Evolutionary conservation across 1,140 invertebrate genomes (phyloP), one percentile per base, ranked within the genome.

Genomic region (Gryllus bimaculatus): DNA sequence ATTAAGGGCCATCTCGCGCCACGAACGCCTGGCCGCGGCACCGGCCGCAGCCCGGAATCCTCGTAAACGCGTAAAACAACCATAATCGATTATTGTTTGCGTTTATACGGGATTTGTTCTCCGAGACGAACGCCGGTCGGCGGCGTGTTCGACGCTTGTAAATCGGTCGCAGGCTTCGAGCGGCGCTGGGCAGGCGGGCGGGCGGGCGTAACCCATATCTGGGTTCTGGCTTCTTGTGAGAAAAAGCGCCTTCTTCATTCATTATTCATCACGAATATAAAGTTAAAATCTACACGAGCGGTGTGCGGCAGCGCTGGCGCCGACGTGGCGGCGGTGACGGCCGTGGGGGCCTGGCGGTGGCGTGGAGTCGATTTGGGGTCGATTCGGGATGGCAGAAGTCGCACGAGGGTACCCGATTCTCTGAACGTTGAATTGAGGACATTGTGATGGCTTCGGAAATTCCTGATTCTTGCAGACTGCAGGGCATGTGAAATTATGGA

Each of bases 51-150:
- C 26, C 26, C 26, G 5, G 26, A 39, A 39, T 39, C 54, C 10
- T 66, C 54, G 18, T 66, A 66, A 66, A 66, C 54, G 54, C 54
- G 54, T 66, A 10, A 18, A 66, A 66, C 54, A 66, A 66, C 54
- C 54, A 66, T 66, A 66, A 66, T 66, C 54, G 54, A 66, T 66
- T 66, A 66, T 66, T 66, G 54, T 66, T 66, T 66, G 54, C 54
- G 54, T 66, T 66, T 66, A 66, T 7, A 66, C 18, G 10, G 54
- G 54, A 66, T 66, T 66, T 66, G 54, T 66, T 66, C 54, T 66
- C 54, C 54, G 7, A 66, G 54, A 13, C 54, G 10, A 66, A 66
- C 10, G 54, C 10, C 3, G 26, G 54, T 66, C 10, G 10, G 18
- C 18, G 54, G 54, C 54, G 18, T 66, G 54, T 66, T 66, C 18